These are phyloP conservation scores for Chaetorhynchus papuensis DNA, from an alignment of 2,113 vertebrate genomes.

Conservation along the genomic window DNA sequence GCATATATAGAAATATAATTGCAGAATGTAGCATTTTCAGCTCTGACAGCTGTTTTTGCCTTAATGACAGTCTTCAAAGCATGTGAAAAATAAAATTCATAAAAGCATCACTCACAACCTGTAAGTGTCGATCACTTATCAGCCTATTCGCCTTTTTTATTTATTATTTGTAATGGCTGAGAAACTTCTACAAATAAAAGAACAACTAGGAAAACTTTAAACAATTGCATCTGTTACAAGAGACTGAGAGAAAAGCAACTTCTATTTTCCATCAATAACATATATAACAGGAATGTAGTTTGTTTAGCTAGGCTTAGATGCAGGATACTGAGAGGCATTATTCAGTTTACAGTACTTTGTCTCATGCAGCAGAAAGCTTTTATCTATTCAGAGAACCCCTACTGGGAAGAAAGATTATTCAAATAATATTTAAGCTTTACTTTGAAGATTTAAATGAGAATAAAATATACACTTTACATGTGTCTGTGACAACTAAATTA, in stretches of 20 bases:
- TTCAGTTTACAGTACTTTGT: background rate
- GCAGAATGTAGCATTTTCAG: background rate
- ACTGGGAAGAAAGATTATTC: background rate
- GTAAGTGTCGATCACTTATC: background rate
- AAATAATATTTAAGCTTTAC: background rate
- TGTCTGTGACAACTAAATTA: background rate
- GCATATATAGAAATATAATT: background rate
- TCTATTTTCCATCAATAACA: background rate
- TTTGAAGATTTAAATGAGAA: background rate
- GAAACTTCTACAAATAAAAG: background rate
- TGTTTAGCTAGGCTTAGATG: background rate
- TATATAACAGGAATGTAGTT: background rate
- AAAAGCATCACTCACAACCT: background rate
- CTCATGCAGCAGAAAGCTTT: background rate
- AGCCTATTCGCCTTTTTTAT: background rate
- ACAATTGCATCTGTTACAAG: background rate
- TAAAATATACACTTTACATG: background rate
- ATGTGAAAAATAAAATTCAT: background rate
- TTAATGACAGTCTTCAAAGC: background rate
- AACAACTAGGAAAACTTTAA: background rate
- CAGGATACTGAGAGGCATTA: background rate
- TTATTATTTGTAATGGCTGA: background rate
- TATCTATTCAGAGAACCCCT: background rate
- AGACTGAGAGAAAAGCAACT: background rate
- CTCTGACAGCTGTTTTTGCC: background rate